These are phyloP conservation scores for Drosophila persimilis DNA, from an alignment of 1,140 invertebrate species.

Conservation along the genomic window DNA sequence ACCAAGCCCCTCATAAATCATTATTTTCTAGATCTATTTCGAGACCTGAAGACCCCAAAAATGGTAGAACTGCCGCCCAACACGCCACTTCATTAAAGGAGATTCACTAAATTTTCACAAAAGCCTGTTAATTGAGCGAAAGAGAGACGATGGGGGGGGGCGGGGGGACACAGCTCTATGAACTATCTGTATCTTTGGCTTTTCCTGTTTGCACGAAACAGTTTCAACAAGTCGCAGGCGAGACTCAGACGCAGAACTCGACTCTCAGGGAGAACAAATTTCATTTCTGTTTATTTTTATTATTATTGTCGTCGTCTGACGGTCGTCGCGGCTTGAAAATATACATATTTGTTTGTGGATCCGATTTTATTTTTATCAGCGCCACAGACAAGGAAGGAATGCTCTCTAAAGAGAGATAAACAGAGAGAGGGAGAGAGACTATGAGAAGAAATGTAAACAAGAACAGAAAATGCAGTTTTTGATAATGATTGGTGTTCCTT, in stretches of 20 bases:
- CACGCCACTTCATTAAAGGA: constrained; percentile 39
- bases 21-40: too few relatives aligned
- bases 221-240: constrained; percentile 53
- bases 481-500: constrained; percentile 34
- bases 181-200: constrained; percentile 1
- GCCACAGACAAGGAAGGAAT: constrained; percentile 22
- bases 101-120: constrained; percentile 54
- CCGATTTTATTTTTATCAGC: constrained; percentile 60
- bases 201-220: constrained; percentile 43
- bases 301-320: constrained; percentile 15
- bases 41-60: too few relatives aligned
- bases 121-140: constrained; percentile 47
- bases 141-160: constrained; percentile 4
- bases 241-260: constrained; percentile 21
- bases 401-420: background rate
- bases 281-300: constrained; percentile 51
- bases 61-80: background rate
- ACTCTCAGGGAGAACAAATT: constrained; percentile 42
- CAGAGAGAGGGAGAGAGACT: too few relatives aligned
- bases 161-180: background rate
- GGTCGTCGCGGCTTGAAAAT: constrained; percentile 34
- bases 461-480: constrained; percentile 43
- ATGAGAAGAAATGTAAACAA: constrained; percentile 42
- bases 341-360: constrained; percentile 48
- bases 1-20: too few relatives aligned